phyloP scores from a whole-genome alignment of 2,888 invertebrate genomes.

The Rhamnusium bicolor region DNA sequence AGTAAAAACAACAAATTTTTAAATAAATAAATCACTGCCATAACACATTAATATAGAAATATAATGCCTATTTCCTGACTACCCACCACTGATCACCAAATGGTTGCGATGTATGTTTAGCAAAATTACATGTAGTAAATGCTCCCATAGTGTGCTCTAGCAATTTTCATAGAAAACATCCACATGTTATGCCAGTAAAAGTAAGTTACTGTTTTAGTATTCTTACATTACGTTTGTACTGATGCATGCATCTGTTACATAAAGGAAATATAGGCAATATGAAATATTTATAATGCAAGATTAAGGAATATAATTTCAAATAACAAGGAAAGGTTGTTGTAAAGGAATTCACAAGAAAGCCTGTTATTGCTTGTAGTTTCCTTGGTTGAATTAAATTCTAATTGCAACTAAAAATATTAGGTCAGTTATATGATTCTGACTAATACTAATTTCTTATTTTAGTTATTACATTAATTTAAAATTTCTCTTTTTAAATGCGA shows the following conservation, averaged over 20 bases:
- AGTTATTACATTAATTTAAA: no score
- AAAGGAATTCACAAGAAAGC: no score
- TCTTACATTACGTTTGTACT: background rate
- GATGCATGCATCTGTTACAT: background rate
- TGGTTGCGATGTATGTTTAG: background rate
- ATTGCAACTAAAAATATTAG: no score
- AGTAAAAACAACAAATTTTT: no score
- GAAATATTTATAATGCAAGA: background rate
- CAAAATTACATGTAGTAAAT: background rate
- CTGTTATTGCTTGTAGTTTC: no score
- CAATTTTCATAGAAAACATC: conserved; percentile 1
- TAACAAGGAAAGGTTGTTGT: no score
- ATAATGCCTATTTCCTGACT: background rate
- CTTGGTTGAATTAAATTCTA: no score
- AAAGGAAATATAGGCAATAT: no score
- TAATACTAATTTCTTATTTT: no score
- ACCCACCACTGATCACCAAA: background rate
- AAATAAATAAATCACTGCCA: background rate
- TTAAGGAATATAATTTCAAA: background rate
- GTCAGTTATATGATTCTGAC: no score
- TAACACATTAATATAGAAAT: background rate
- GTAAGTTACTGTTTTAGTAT: background rate
- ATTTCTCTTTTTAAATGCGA: no score
- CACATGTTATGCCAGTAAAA: conserved; percentile 3
- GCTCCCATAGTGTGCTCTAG: background rate